Percentiles rank a stretch among this genome's conserved stretches.
Conservation (phyloP, 1,140 invertebrate species). For the Atta colombica region DNA sequence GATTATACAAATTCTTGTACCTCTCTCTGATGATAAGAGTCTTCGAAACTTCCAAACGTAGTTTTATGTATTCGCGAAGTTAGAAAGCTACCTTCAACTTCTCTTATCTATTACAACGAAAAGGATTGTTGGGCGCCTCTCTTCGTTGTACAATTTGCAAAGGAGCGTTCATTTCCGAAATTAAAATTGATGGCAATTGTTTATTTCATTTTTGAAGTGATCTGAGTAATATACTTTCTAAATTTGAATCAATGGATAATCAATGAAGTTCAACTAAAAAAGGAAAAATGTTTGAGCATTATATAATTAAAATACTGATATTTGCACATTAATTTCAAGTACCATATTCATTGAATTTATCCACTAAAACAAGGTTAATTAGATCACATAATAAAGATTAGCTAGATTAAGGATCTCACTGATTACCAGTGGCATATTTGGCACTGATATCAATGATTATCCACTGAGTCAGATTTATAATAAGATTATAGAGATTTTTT, state of each 20-base stretch:
- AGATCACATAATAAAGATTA: too few relatives aligned
- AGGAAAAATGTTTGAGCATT: too few relatives aligned
- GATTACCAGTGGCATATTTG: too few relatives aligned
- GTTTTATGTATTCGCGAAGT: background rate
- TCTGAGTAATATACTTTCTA: background rate
- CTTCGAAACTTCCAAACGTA: background rate
- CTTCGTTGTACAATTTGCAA: background rate
- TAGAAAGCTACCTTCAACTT: background rate
- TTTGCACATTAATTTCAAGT: too few relatives aligned
- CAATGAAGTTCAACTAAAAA: too few relatives aligned
- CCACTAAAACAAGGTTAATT: too few relatives aligned
- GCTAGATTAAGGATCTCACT: too few relatives aligned
- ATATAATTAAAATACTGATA: too few relatives aligned
- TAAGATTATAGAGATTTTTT: background rate
- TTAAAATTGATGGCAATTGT: background rate
- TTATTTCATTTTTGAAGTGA: background rate
- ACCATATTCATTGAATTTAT: too few relatives aligned
- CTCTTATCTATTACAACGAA: slow-evolving; percentile 9
- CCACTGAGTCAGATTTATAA: too few relatives aligned
- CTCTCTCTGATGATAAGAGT: background rate
- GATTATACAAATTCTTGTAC: background rate
- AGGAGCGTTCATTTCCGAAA: background rate
- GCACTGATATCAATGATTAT: too few relatives aligned
- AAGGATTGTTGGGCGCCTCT: slow-evolving; percentile 1
- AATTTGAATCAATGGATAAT: too few relatives aligned